phyloP scores from a whole-genome alignment of 2,797 vertebrate genomes.

The Adelosebastes latens region DNA sequence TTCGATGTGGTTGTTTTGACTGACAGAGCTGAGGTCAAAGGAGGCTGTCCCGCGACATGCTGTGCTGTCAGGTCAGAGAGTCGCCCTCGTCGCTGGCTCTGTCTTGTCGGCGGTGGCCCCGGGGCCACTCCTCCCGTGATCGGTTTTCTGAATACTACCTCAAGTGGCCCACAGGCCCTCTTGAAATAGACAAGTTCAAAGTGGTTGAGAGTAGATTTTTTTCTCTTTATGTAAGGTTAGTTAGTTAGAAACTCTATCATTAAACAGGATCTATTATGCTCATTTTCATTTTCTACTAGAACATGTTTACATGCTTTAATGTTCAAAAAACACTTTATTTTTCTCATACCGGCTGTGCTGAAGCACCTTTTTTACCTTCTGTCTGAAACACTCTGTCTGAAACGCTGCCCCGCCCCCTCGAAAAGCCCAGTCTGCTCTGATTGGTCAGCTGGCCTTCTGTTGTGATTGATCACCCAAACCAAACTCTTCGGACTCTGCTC shows the following conservation, averaged over 20 bases:
- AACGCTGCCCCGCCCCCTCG: too few relatives aligned
- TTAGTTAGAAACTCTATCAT: not conserved
- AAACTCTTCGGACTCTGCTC: too few relatives aligned
- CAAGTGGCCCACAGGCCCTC: not conserved
- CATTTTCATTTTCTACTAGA: too few relatives aligned
- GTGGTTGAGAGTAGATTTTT: not conserved
- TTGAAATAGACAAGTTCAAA: constrained; percentile 44
- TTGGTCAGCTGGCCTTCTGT: too few relatives aligned
- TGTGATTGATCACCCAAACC: too few relatives aligned
- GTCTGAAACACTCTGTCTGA: too few relatives aligned
- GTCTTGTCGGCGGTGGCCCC: constrained; percentile 38
- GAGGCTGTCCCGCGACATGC: constrained; percentile 26
- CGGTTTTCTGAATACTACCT: constrained; percentile 45
- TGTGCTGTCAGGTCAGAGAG: constrained; percentile 62
- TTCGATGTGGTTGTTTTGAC: constrained; percentile 43
- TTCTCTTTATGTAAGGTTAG: not conserved
- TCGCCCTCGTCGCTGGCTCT: constrained; percentile 30
- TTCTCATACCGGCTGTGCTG: too few relatives aligned
- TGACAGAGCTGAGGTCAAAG: constrained; percentile 54
- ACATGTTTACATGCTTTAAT: too few relatives aligned
- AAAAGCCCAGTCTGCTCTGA: too few relatives aligned
- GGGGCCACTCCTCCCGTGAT: constrained; percentile 44
- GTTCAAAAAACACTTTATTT: too few relatives aligned
- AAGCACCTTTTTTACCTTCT: too few relatives aligned
- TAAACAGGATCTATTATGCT: too few relatives aligned